These are phyloP conservation scores for silkworm (Bombyx mori) DNA, from an alignment of 1,140 invertebrate genomes.

Conservation along the genomic window DNA sequence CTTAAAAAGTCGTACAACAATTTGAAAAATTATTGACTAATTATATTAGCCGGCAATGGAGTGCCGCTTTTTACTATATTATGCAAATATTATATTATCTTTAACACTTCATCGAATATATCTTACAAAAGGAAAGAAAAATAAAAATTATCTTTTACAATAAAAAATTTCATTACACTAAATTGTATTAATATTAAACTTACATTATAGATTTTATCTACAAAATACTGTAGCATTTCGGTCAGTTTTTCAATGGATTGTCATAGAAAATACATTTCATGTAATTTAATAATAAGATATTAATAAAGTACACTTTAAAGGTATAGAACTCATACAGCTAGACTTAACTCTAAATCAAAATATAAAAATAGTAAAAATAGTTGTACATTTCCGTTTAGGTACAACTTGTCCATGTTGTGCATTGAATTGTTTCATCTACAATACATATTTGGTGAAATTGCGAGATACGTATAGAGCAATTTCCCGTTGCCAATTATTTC, in stretches of 20 bases:
- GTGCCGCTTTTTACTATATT: slow-evolving; percentile 77
- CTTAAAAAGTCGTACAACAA: slow-evolving; percentile 87
- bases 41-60: slow-evolving; percentile 77
- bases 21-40: slow-evolving; percentile 84
- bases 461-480: not conserved
- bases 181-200: slow-evolving; percentile 65
- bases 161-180: slow-evolving; percentile 71
- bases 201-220: slow-evolving; percentile 70
- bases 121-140: slow-evolving; percentile 70
- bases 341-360: slow-evolving; percentile 69
- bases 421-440: slow-evolving; percentile 13
- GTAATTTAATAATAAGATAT: slow-evolving; percentile 61
- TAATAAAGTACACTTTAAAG: slow-evolving; percentile 58
- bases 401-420: slow-evolving; percentile 59
- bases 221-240: slow-evolving; percentile 64
- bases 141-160: slow-evolving; percentile 65
- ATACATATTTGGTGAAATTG: not conserved
- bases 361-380: slow-evolving; percentile 71
- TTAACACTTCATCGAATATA: slow-evolving; percentile 71
- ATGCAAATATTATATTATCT: slow-evolving; percentile 69
- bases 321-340: slow-evolving; percentile 66
- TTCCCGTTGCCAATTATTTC: not conserved
- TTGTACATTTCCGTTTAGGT: slow-evolving; percentile 57
- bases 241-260: slow-evolving; percentile 61
- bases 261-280: slow-evolving; percentile 38